A percentile compares a stretch with the other conserved stretches of the same genome.
phyloP scores from a whole-genome alignment of 2,797 vertebrate genomes.

The Anabacerthia variegaticeps region DNA sequence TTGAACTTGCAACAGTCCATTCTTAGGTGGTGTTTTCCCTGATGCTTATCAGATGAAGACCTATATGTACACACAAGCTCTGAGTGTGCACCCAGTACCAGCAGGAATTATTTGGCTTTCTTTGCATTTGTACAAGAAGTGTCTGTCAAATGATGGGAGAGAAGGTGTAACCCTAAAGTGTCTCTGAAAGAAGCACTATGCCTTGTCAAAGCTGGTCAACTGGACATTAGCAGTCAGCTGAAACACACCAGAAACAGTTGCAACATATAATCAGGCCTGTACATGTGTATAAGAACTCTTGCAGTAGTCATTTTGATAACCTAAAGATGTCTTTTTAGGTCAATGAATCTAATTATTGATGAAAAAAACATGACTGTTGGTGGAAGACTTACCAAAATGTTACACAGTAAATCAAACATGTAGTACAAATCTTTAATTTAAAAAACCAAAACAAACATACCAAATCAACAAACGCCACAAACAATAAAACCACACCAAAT shows the following conservation, averaged over 20 bases:
- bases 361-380: not conserved
- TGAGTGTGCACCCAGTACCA: not conserved
- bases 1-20: not conserved
- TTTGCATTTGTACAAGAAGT: not conserved
- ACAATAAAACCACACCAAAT: not conserved
- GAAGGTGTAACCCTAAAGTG: not conserved
- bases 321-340: not conserved
- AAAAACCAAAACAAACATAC: not conserved
- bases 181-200: rapidly evolving
- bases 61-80: rapidly evolving
- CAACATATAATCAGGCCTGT: not conserved
- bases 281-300: not conserved
- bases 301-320: not conserved
- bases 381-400: not conserved
- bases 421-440: not conserved
- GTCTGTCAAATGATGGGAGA: not conserved
- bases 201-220: not conserved
- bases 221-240: not conserved
- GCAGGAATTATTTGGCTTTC: not conserved
- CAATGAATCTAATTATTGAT: not conserved
- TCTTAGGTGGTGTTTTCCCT: not conserved
- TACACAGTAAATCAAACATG: rapidly evolving
- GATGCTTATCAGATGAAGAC: not conserved
- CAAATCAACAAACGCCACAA: not conserved
- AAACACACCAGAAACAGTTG: not conserved